Evolutionary conservation across 2,113 vertebrate species (phyloP).

Genomic region (Myanophis thanlyinensis): DNA sequence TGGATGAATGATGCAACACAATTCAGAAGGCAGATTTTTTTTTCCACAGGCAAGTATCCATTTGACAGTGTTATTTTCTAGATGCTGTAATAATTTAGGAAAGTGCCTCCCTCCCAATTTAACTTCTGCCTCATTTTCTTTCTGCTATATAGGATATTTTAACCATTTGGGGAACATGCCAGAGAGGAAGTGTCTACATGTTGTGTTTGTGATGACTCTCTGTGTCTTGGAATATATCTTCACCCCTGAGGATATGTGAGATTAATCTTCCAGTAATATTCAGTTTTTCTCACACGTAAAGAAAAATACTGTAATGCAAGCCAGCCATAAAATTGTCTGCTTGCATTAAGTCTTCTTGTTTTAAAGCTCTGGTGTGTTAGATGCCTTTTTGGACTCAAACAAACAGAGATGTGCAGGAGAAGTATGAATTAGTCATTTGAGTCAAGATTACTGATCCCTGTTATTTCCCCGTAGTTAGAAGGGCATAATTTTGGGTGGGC

Average conservation of each 20-base stretch:
- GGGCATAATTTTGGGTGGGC: neutral
- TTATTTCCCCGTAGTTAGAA: constrained; percentile 26
- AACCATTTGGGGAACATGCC: neutral
- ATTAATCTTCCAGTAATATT: neutral
- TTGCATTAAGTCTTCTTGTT: neutral
- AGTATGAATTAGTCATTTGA: neutral
- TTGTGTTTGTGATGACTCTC: neutral
- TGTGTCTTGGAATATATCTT: neutral
- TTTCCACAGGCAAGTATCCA: neutral
- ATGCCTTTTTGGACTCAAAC: constrained; percentile 26
- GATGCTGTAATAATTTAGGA: constrained; percentile 18
- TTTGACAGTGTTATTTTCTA: constrained; percentile 18
- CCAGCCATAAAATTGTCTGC: neutral
- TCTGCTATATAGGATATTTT: neutral
- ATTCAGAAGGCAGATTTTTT: neutral
- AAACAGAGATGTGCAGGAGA: neutral
- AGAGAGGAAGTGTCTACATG: neutral
- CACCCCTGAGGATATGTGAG: constrained; percentile 17
- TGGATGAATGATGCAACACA: neutral
- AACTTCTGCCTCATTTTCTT: constrained; percentile 19
- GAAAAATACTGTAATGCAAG: neutral
- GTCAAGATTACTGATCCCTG: neutral
- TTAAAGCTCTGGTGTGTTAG: constrained; percentile 38
- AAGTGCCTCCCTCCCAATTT: constrained; percentile 4
- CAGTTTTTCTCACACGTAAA: constrained; percentile 11